phyloP scores from a whole-genome alignment of 1,140 invertebrate species.

The Chymomyza costata region DNA sequence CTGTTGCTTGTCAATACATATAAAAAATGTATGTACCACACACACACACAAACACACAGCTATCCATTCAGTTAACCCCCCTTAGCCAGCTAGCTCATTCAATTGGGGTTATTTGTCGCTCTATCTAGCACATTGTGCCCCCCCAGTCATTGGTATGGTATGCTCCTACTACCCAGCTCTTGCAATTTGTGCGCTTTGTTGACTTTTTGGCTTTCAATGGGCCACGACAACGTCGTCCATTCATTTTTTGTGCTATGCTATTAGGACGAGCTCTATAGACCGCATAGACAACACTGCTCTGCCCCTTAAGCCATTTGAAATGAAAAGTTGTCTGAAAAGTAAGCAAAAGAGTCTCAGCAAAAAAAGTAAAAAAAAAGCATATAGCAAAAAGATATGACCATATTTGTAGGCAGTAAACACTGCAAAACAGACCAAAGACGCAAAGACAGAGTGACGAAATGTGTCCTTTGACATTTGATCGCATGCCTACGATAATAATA shows the following conservation, averaged over 20 bases:
- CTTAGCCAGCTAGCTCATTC: constrained; percentile 29
- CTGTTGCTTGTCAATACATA: constrained; percentile 63
- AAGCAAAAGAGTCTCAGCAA: constrained; percentile 2
- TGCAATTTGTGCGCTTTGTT: constrained; percentile 39
- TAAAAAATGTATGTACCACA: constrained; percentile 36
- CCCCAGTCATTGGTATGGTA: not conserved
- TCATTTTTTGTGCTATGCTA: constrained; percentile 60
- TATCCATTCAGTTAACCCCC: not conserved
- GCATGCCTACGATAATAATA: constrained; percentile 48
- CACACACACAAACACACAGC: constrained; percentile 11
- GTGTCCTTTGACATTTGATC: constrained; percentile 75
- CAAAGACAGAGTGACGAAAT: constrained; percentile 60
- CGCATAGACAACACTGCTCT: not conserved
- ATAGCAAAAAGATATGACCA: constrained; percentile 39
- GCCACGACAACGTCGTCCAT: constrained; percentile 44
- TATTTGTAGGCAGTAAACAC: constrained; percentile 60
- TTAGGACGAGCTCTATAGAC: constrained; percentile 30
- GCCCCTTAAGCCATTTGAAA: constrained; percentile 58
- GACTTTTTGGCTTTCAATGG: constrained; percentile 68
- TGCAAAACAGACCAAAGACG: constrained; percentile 34
- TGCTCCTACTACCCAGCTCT: not conserved
- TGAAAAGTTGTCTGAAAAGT: constrained; percentile 59
- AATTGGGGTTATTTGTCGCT: constrained; percentile 73
- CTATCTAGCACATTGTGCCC: constrained; percentile 43
- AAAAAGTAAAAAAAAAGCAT: constrained; percentile 31